Evolutionary conservation across 2,113 vertebrate species (phyloP), one percentile per base, ranked within the genome.

Genomic region (Synchiropus splendidus): DNA sequence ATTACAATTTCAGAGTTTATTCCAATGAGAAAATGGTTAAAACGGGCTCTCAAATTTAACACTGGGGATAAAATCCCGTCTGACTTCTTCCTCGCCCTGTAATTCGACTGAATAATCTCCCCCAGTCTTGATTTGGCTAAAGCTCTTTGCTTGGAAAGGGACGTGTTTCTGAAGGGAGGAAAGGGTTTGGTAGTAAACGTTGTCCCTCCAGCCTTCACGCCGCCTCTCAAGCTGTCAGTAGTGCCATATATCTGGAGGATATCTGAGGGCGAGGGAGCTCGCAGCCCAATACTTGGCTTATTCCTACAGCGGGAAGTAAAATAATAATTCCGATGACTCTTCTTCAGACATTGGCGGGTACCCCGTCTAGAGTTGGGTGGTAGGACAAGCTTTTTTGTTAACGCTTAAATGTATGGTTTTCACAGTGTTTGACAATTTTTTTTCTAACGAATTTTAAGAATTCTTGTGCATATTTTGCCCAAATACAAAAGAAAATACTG

Each of bases 311-410:
- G 94, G 90, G 89, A 96, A 92, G 91, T 95, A 93, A 95, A 92
- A 88, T 87, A 97, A 90, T 88, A 89, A 92, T 93, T 98, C 92
- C 95, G 91, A 97, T 97, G 94, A 95, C 92, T 96, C 86, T 74
- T 74, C 86, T 87, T 89, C 90, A 88, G 87, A 90, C 89, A 84
- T 85, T 78, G 90, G 87, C n/a, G n/a, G n/a, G n/a, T n/a, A 92
- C 87, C 89, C 87, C 75, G 36, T 85, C 88, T 92, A 91, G 92
- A 88, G 89, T 90, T 87, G 88, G 86, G 86, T 82, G 70, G 81
- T 80, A 79, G 77, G 70, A 67, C 21, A 27, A 27, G 21, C n/a
- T n/a, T n/a, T n/a, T n/a, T n/a, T n/a, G n/a, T n/a, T n/a, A n/a
- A n/a, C n/a, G n/a, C n/a, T n/a, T n/a, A n/a, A n/a, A n/a, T n/a